A percentile compares a stretch with the other conserved stretches of the same genome.
Evolutionary conservation across 2,113 vertebrate genomes (phyloP).

Genomic region (Muntiacus reevesi): DNA sequence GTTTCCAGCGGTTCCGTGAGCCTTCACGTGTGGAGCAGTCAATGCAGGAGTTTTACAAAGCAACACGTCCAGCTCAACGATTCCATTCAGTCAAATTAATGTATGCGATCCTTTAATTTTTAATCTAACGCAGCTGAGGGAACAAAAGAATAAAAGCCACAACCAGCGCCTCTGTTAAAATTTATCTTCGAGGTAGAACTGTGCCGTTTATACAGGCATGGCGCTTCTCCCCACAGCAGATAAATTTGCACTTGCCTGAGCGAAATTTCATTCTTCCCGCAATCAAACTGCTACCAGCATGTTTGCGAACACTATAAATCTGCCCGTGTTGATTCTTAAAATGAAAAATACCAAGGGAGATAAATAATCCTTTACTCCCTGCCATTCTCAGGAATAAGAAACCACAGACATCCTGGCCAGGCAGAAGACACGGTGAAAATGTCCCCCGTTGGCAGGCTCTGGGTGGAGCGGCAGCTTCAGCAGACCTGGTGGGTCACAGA

Average conservation of each 20-base stretch:
- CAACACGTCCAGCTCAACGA: neutral
- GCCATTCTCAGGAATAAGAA: constrained; percentile 43
- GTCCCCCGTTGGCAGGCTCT: neutral
- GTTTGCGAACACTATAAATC: constrained; percentile 62
- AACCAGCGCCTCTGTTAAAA: neutral
- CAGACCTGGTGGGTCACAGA: neutral
- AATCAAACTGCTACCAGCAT: constrained; percentile 55
- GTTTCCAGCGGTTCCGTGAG: neutral
- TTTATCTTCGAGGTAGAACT: neutral
- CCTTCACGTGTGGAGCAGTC: neutral
- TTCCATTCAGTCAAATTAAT: neutral
- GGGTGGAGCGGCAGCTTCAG: neutral
- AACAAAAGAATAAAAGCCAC: constrained; percentile 4
- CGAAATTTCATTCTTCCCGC: constrained; percentile 31
- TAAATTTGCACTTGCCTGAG: constrained; percentile 30
- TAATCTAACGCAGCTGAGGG: neutral
- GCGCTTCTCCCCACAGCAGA: neutral
- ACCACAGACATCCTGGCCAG: neutral
- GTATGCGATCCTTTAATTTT: constrained; percentile 1
- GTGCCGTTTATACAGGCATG: neutral
- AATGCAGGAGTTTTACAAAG: neutral
- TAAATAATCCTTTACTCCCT: constrained; percentile 55
- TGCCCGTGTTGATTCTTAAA: constrained; percentile 55
- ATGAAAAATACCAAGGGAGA: constrained; percentile 67
- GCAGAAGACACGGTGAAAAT: neutral